Evolutionary conservation across 2,888 invertebrate genomes (phyloP).

Genomic region (Galerucella pusilla): DNA sequence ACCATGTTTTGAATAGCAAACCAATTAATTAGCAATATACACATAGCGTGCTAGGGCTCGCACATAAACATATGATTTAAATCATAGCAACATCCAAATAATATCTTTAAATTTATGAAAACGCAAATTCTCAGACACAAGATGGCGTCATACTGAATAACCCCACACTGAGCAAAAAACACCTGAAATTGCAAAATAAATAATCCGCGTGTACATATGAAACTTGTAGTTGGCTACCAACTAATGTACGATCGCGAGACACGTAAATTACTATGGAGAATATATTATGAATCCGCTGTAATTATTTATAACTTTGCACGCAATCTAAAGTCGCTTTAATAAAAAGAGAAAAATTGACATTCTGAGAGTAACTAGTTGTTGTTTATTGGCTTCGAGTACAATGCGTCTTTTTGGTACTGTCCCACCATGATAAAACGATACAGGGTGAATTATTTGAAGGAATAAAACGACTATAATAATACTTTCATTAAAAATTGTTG

Average conservation of each 20-base stretch:
- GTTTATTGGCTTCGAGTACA: constrained; percentile 26
- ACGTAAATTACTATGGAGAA: constrained; percentile 61
- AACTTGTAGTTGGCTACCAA: constrained; percentile 62
- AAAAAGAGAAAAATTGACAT: constrained; percentile 46
- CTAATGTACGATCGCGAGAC: constrained; percentile 60
- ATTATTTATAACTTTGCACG: constrained; percentile 60
- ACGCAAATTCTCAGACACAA: constrained; percentile 34
- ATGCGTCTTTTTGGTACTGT: constrained; percentile 17
- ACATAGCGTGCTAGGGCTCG: background rate
- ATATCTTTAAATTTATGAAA: constrained; percentile 31
- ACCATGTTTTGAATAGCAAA: background rate
- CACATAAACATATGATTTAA: constrained; percentile 1
- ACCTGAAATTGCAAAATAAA: constrained; percentile 57
- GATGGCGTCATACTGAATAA: constrained; percentile 47
- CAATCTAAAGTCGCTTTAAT: constrained; percentile 54
- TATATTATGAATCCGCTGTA: constrained; percentile 57
- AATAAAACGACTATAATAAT: too few relatives aligned
- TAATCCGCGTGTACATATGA: constrained; percentile 54
- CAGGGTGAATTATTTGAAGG: background rate
- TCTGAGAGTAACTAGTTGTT: constrained; percentile 44
- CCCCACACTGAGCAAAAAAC: constrained; percentile 52
- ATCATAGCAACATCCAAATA: constrained; percentile 25
- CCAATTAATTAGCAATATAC: background rate
- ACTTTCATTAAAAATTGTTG: too few relatives aligned
- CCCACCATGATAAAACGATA: background rate